Percentiles rank a stretch among this genome's conserved stretches.
These are phyloP conservation scores for Pseudolycoriella hygida DNA, from an alignment of 2,888 invertebrate species.

Conservation along the genomic window DNA sequence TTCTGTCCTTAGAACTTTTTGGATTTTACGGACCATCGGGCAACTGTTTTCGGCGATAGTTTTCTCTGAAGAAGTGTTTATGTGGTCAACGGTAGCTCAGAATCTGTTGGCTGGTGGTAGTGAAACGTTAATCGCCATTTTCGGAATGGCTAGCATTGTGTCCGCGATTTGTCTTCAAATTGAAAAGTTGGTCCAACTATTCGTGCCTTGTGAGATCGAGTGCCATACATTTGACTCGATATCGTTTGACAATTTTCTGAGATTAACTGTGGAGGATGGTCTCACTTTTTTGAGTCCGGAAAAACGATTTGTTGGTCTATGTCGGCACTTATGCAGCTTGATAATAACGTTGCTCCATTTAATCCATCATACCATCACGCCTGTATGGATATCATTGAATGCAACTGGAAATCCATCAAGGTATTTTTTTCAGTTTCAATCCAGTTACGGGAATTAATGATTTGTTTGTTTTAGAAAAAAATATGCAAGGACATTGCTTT, in stretches of 20 bases:
- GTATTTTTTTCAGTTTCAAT: no score
- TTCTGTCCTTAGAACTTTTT: constrained; percentile 72
- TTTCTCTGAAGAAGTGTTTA: constrained; percentile 3
- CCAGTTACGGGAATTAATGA: no score
- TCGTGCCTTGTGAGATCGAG: constrained; percentile 67
- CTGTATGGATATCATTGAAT: constrained; percentile 77
- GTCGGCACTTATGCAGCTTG: constrained; percentile 78
- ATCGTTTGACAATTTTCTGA: constrained; percentile 85
- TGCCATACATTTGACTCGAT: constrained; percentile 88
- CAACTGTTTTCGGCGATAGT: no score
- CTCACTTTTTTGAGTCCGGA: constrained; percentile 74
- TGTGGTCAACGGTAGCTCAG: constrained; percentile 27
- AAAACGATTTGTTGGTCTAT: constrained; percentile 68
- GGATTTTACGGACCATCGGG: constrained; percentile 40
- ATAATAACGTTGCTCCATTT: constrained; percentile 83
- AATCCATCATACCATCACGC: constrained; percentile 81
- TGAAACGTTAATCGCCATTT: constrained; percentile 75
- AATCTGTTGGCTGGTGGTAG: constrained; percentile 72
- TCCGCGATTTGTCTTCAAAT: constrained; percentile 81
- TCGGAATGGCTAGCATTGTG: constrained; percentile 84
- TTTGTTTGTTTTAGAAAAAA: no score
- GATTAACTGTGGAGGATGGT: constrained; percentile 80
- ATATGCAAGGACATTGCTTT: constrained; percentile 68
- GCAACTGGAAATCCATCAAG: constrained; percentile 67
- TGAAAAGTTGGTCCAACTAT: constrained; percentile 77